Evolutionary conservation across 2,113 vertebrate genomes (phyloP).

Genomic region (Sylvilagus bachmani): DNA sequence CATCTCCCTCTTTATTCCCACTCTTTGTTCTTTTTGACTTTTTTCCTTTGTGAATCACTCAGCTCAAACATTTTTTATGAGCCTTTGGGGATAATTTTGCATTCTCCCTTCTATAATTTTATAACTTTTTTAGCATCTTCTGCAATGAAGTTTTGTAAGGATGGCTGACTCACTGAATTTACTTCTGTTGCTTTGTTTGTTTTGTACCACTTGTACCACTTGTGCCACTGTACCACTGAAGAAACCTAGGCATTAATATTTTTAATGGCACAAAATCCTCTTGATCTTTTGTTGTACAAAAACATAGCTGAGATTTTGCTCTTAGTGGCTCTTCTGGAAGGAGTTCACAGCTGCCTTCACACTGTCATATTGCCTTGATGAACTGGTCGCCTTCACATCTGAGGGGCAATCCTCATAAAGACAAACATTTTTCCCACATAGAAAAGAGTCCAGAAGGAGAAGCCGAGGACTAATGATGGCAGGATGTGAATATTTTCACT

Average conservation of each 20-base stretch:
- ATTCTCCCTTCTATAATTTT: conserved; percentile 53
- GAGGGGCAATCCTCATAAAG: conserved; percentile 45
- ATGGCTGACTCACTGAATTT: conserved; percentile 12
- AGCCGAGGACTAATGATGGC: conserved; percentile 61
- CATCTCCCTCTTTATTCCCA: conserved; percentile 10
- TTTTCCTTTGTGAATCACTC: conserved; percentile 43
- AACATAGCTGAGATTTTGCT: conserved; percentile 47
- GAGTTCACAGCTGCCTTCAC: conserved; percentile 53
- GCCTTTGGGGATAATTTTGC: neutral
- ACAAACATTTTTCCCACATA: conserved; percentile 56
- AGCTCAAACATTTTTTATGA: conserved; percentile 7
- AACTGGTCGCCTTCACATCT: conserved; percentile 63
- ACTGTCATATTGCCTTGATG: conserved; percentile 52
- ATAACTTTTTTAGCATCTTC: conserved; percentile 24
- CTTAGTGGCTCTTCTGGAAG: conserved; percentile 29
- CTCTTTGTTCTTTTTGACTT: conserved; percentile 48
- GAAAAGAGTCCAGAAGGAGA: conserved; percentile 55
- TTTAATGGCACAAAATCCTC: conserved; percentile 56
- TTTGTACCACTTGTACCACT: conserved; percentile 12
- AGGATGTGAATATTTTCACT: conserved; percentile 55
- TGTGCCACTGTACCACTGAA: neutral
- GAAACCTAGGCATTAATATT: conserved; percentile 51
- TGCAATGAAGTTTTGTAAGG: conserved; percentile 12
- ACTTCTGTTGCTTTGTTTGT: conserved; percentile 60
- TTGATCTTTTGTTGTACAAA: conserved; percentile 58